Evolutionary conservation across 1,140 invertebrate species (phyloP), one percentile per base, ranked within the genome.

Genomic region (Bathynomus jamesi): DNA sequence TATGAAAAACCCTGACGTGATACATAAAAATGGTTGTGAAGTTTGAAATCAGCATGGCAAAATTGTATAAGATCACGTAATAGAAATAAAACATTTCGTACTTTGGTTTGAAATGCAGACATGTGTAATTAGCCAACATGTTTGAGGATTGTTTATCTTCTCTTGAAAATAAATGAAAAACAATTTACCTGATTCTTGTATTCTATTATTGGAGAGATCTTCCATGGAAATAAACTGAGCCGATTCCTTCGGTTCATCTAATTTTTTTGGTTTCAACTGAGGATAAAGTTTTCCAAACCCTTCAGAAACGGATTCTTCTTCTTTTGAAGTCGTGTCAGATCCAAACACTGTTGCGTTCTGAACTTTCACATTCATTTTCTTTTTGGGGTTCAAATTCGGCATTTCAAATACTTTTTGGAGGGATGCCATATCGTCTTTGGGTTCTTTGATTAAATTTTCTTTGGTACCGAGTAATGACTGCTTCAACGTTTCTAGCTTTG

Each of bases 201-300:
- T 83, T 80, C 86, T 87, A 78, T 91, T 91, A 68, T 83, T 81
- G 69, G 84, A 82, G 30, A 94, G 81, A 81, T 91, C 86, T 80
- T 88, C 86, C 53, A 83, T 84, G 27, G 86, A 87, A 69, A 92
- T 90, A 71, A 85, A 85, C 40, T 86, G 69, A 27, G 64, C 61
- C 30, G 72, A 70, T 53, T 67, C 25, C 11, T 60, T n/a, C n/a
- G n/a, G n/a, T n/a, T n/a, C 27, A 13, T 24, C 4, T 2, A n/a
- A 72, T 76, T 61, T 67, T 71, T 46, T 80, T 75, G 5, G 67
- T 71, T 67, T 31, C 62, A 5, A 72, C 28, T 8, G 10, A 25
- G 71, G 28, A 21, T 70, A 46, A 1, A 74, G 70, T 31, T 70
- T 74, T 24, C 72, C 72, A 70, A 74, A 74, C 4, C 64, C 69